Conservation (phyloP, 53 echinoderm and acorn worm species). For the Temnopleurus reevesii region DNA sequence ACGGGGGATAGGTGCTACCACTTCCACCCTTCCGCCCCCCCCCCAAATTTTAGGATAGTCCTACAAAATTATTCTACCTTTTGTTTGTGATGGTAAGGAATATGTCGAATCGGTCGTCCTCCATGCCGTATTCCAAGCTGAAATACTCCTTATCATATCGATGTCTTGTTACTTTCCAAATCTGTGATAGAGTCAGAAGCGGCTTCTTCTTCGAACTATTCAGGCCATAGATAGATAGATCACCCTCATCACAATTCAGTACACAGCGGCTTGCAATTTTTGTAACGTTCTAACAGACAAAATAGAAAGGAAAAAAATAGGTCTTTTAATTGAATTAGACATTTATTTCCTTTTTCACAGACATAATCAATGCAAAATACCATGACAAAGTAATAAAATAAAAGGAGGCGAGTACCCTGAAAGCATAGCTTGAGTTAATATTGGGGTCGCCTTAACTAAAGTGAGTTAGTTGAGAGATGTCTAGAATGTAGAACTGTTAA, state of each 20-base stretch:
- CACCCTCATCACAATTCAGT: neutral
- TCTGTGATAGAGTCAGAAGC: neutral
- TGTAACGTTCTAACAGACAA: neutral
- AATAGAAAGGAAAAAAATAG: neutral
- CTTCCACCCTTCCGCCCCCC: no score
- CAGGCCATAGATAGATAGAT: neutral
- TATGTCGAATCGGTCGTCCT: neutral
- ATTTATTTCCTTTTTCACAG: no score
- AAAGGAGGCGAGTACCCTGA: no score
- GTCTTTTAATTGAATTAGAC: no score
- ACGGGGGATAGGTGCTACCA: no score
- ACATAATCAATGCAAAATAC: no score
- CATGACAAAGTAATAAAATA: no score
- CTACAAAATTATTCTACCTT: neutral
- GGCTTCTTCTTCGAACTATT: neutral
- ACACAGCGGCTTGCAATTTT: neutral
- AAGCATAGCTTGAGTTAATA: no score
- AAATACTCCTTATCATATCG: slow-evolving; percentile 1
- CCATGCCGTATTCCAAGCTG: slow-evolving; percentile 18
- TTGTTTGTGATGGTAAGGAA: slow-evolving; percentile 1
- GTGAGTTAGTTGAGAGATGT: no score
- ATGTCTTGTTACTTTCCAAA: neutral
- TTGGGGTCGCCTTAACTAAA: no score
- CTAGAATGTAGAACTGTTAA: no score
- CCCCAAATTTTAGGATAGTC: no score